These are phyloP conservation scores for Stegana nigrithorax DNA, from an alignment of 2,888 invertebrate genomes.

Conservation along the genomic window DNA sequence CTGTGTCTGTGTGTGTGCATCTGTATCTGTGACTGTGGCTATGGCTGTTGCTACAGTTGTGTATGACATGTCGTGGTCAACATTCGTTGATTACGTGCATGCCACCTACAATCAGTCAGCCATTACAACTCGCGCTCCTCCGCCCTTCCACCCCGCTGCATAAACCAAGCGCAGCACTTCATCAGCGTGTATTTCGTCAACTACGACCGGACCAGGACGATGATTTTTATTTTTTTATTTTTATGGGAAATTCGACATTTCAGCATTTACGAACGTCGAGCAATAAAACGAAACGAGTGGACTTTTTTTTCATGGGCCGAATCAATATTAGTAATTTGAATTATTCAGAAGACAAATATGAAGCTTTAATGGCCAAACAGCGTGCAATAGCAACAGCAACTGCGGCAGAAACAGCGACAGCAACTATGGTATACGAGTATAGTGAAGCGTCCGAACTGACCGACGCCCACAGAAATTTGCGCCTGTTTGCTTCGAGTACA, in stretches of 20 bases:
- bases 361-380: conserved; percentile 68
- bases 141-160: neutral
- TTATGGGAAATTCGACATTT: conserved; percentile 40
- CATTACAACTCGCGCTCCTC: neutral
- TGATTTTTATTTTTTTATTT: conserved; percentile 15
- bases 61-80: conserved; percentile 53
- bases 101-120: conserved; percentile 36
- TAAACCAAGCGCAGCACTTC: neutral
- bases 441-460: neutral
- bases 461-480: conserved; percentile 15
- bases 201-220: neutral
- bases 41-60: conserved; percentile 22
- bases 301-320: conserved; percentile 49
- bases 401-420: neutral
- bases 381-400: conserved; percentile 34
- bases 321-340: conserved; percentile 69
- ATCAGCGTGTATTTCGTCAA: neutral
- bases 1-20: conserved; percentile 17
- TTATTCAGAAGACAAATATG: conserved; percentile 69
- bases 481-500: conserved; percentile 27
- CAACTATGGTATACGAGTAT: neutral
- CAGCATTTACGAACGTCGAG: conserved; percentile 37
- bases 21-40: conserved; percentile 17
- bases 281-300: conserved; percentile 36
- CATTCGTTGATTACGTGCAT: conserved; percentile 62